phyloP scores from a whole-genome alignment of 1,140 invertebrate species.

The Augochlora pura region DNA sequence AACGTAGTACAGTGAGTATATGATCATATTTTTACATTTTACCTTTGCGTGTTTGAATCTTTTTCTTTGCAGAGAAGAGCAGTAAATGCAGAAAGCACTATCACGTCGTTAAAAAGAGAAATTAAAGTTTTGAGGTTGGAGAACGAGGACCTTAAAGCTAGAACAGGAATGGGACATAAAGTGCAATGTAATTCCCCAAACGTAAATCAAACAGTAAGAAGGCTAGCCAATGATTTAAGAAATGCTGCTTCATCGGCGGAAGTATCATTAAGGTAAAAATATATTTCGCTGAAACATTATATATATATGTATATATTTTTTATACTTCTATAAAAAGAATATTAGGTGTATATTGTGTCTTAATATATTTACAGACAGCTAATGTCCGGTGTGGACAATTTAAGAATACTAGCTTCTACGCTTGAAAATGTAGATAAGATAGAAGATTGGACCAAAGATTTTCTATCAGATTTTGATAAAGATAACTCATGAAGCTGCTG shows the following conservation, averaged over 20 bases:
- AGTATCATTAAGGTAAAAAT: conserved; percentile 82
- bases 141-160: conserved; percentile 73
- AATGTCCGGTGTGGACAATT: conserved; percentile 84
- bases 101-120: conserved; percentile 81
- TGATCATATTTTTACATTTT: not conserved
- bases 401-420: conserved; percentile 82
- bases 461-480: conserved; percentile 80
- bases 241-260: conserved; percentile 84
- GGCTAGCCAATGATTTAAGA: conserved; percentile 81
- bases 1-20: conserved; percentile 80
- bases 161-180: conserved; percentile 66
- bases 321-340: conserved; percentile 19
- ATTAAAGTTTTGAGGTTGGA: conserved; percentile 80
- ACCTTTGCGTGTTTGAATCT: conserved; percentile 10
- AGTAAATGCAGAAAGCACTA: conserved; percentile 81
- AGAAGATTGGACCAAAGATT: conserved; percentile 81
- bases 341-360: conserved; percentile 5
- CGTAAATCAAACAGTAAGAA: conserved; percentile 69
- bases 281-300: conserved; percentile 1
- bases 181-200: conserved; percentile 59
- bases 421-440: conserved; percentile 82
- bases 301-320: not conserved
- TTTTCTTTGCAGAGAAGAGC: conserved; percentile 79
- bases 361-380: conserved; percentile 81
- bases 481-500: conserved; percentile 74